These are phyloP conservation scores for Chymomyza costata DNA, from an alignment of 1,140 invertebrate genomes.

Conservation along the genomic window DNA sequence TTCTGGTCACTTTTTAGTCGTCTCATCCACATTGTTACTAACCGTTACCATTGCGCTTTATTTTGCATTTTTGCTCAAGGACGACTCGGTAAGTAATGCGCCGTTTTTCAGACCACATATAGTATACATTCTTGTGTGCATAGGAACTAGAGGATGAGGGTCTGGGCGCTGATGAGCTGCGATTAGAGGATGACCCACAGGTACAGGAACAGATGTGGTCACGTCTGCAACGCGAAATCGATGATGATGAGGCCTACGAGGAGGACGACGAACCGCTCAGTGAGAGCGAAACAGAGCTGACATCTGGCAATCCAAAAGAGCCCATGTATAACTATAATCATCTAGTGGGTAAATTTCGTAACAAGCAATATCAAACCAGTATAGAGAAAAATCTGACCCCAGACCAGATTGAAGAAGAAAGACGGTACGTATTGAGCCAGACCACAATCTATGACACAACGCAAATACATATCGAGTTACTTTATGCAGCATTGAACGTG, in stretches of 20 bases:
- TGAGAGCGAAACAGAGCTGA: constrained; percentile 39
- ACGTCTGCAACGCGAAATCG: constrained; percentile 26
- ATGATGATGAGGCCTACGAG: constrained; percentile 49
- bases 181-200: constrained; percentile 31
- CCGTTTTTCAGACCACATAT: not conserved
- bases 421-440: constrained; percentile 15
- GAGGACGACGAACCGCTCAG: constrained; percentile 34
- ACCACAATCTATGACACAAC: not conserved
- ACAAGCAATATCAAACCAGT: constrained; percentile 53
- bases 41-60: constrained; percentile 60
- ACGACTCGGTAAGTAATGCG: constrained; percentile 42
- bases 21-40: constrained; percentile 50
- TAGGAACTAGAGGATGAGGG: constrained; percentile 59
- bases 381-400: constrained; percentile 54
- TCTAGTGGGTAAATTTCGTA: constrained; percentile 58
- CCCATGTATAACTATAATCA: constrained; percentile 29
- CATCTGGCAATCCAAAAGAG: not conserved
- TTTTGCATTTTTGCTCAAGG: constrained; percentile 62
- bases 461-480: not conserved
- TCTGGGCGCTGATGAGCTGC: constrained; percentile 42
- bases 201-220: constrained; percentile 18
- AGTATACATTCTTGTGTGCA: not conserved
- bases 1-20: constrained; percentile 49
- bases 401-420: constrained; percentile 57
- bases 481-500: constrained; percentile 53